phyloP scores from a whole-genome alignment of 2,797 vertebrate genomes.

The Mus minutoides region DNA sequence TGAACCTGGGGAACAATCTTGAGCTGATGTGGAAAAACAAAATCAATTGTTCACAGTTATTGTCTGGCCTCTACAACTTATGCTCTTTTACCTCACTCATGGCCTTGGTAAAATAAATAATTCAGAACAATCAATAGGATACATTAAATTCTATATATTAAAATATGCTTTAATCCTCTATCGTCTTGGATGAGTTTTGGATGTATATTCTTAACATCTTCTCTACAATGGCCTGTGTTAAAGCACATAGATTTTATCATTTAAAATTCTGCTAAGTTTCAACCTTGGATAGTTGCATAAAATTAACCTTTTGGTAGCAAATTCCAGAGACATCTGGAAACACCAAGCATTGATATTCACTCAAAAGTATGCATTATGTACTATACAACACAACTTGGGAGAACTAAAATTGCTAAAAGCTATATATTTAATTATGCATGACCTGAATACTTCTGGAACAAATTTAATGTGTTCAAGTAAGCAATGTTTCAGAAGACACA shows the following conservation, averaged over 20 bases:
- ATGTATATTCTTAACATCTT: constrained; percentile 29
- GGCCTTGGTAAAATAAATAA: constrained; percentile 43
- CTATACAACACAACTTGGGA: constrained; percentile 58
- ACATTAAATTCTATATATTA: constrained; percentile 51
- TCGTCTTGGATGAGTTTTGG: neutral
- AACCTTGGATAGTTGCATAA: constrained; percentile 73
- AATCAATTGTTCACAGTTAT: neutral
- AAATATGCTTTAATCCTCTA: constrained; percentile 23
- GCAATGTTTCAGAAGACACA: constrained; percentile 62
- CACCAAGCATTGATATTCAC: constrained; percentile 70
- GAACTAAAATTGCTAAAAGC: constrained; percentile 74
- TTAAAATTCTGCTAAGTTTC: constrained; percentile 71
- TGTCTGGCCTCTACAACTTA: neutral
- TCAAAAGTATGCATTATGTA: constrained; percentile 64
- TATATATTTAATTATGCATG: constrained; percentile 81
- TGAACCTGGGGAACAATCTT: neutral
- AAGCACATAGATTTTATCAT: constrained; percentile 66
- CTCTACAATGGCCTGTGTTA: constrained; percentile 45
- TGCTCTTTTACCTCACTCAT: neutral
- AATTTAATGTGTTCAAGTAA: constrained; percentile 79
- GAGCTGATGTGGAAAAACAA: neutral
- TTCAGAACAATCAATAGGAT: constrained; percentile 57
- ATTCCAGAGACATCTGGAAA: constrained; percentile 55
- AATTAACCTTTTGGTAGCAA: constrained; percentile 79
- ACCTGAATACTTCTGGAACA: constrained; percentile 77